phyloP scores from a whole-genome alignment of 2,113 vertebrate species.

The Rousettus leschenaultii region DNA sequence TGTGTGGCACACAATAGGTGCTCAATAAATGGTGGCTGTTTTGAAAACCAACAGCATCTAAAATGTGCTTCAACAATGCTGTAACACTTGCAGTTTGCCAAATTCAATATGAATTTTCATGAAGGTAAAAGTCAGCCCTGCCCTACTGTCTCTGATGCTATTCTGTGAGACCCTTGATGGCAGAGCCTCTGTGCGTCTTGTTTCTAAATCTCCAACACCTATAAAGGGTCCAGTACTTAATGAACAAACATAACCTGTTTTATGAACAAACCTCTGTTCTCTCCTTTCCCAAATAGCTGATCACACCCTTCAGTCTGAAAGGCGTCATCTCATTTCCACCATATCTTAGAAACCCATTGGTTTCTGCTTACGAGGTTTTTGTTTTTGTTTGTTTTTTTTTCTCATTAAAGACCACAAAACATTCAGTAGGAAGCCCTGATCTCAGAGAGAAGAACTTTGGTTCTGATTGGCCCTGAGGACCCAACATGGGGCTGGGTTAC shows the following conservation, averaged over 20 bases:
- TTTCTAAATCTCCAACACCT: not conserved
- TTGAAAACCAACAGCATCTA: not conserved
- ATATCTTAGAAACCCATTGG: not conserved
- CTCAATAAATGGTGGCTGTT: not conserved
- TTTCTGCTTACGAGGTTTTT: not conserved
- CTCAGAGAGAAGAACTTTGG: not conserved
- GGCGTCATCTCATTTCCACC: not conserved
- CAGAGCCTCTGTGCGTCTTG: not conserved
- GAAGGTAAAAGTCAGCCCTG: not conserved
- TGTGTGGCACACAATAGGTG: not conserved
- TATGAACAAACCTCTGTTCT: not conserved
- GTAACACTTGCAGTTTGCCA: not conserved
- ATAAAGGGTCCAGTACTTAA: not conserved
- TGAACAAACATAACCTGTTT: not conserved
- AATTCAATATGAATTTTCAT: not conserved
- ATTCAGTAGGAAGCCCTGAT: not conserved
- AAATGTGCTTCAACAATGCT: not conserved
- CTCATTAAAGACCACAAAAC: not conserved
- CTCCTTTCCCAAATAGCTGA: not conserved
- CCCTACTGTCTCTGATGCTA: not conserved
- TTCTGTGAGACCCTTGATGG: not conserved
- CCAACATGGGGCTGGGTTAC: slow-evolving; percentile 50
- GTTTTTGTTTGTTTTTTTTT: not conserved
- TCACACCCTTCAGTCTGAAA: not conserved
- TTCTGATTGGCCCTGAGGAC: not conserved